A percentile compares a stretch with the other conserved stretches of the same genome.
These are phyloP conservation scores for Pseudochaenichthys georgianus DNA, from an alignment of 2,797 vertebrate genomes.

Conservation along the genomic window DNA sequence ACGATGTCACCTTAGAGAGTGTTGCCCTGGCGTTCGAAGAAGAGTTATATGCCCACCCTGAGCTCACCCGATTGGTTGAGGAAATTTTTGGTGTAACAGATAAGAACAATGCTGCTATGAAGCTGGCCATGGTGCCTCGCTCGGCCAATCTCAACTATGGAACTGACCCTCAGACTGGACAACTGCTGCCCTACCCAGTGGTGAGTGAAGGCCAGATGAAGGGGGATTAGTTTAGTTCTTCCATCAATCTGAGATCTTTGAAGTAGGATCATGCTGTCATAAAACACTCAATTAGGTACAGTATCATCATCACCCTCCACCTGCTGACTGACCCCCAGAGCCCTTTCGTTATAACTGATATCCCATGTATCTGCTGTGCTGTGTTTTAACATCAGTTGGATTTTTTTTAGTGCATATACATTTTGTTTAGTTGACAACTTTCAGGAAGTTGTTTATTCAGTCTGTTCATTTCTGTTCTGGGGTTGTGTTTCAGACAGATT, in stretches of 20 bases:
- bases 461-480: slow-evolving; percentile 9
- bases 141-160: slow-evolving; percentile 93
- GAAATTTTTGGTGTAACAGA: slow-evolving; percentile 83
- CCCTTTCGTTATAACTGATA: neutral
- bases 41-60: slow-evolving; percentile 85
- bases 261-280: neutral
- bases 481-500: slow-evolving; percentile 30
- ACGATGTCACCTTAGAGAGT: slow-evolving; percentile 94
- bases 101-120: slow-evolving; percentile 85
- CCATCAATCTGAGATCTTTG: neutral
- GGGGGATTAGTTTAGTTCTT: neutral
- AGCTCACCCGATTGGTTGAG: slow-evolving; percentile 85
- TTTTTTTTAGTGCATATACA: slow-evolving; percentile 6
- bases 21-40: slow-evolving; percentile 93
- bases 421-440: slow-evolving; percentile 13
- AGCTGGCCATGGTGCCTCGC: slow-evolving; percentile 89
- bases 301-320: neutral
- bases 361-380: neutral
- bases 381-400: neutral
- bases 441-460: slow-evolving; percentile 6
- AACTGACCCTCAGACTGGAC: slow-evolving; percentile 83
- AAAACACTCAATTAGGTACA: slow-evolving; percentile 4
- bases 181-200: slow-evolving; percentile 87
- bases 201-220: slow-evolving; percentile 71
- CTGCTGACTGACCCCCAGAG: neutral